Conservation (phyloP, 1,140 invertebrate genomes). For the Pinna nobilis region DNA sequence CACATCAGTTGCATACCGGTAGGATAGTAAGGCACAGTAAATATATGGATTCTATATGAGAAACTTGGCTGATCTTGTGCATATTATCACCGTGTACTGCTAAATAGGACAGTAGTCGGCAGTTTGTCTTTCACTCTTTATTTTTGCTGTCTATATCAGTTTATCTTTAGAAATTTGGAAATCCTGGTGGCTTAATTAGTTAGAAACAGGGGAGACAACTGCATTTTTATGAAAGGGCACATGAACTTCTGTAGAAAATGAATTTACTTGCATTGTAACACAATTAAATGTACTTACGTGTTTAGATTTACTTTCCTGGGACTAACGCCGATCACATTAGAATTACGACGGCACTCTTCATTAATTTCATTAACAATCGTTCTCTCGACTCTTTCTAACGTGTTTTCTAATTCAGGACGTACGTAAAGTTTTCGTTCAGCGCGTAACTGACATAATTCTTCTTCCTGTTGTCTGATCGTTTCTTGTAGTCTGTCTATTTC, state of each 20-base stretch:
- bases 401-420: slow-evolving; percentile 54
- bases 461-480: slow-evolving; percentile 58
- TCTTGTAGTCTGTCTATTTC: slow-evolving; percentile 62
- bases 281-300: slow-evolving; percentile 50
- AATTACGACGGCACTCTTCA: slow-evolving; percentile 67
- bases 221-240: background rate
- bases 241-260: background rate
- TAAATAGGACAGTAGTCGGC: too few species aligned
- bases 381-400: slow-evolving; percentile 63
- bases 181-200: too few species aligned
- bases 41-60: too few species aligned
- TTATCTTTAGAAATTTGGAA: too few species aligned
- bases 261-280: background rate
- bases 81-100: too few species aligned
- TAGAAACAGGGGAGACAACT: background rate
- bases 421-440: slow-evolving; percentile 48
- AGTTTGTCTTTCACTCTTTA: too few species aligned
- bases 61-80: too few species aligned
- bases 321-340: slow-evolving; percentile 58
- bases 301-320: slow-evolving; percentile 60
- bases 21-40: too few species aligned
- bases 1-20: too few species aligned
- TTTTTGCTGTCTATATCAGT: too few species aligned
- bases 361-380: slow-evolving; percentile 69
- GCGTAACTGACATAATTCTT: slow-evolving; percentile 56